Evolutionary conservation across 2,113 vertebrate species (phyloP), one percentile per base, ranked within the genome.

Genomic region (Ctenomys sociabilis): DNA sequence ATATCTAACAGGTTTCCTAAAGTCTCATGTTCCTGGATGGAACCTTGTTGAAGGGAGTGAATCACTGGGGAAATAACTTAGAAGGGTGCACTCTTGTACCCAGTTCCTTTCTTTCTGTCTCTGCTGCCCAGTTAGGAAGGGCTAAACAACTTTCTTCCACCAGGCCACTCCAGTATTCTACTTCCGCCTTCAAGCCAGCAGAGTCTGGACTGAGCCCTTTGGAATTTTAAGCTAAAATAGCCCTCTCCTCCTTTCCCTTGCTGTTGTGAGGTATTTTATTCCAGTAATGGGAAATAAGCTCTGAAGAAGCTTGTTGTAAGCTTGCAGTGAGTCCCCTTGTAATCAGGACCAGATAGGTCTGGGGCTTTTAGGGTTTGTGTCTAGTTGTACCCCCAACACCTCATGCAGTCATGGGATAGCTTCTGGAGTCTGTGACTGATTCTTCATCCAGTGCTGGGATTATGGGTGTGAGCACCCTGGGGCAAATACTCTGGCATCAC

Each of bases 281-380:
- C 22, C 43, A 45, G 26, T 7, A 77, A 77, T 28, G 43, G 72
- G 43, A 45, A 45, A 30, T 28, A 3, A 77, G 24, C 12, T 45
- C 11, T 63, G 5, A 40, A 19, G 66, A 12, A 9, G 32, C n/a
- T 26, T 12, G 9, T 4, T 43, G 0, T 7, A 10, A 4, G 52
- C 13, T 12, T 24, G 37, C 26, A 0, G 1, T 30, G n/a, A 64
- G 43, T 7, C 1, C 16, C 54, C 13, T 40, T 16, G 7, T 19
- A 28, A 52, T 13, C 21, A 85, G 0, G 1, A 13, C 2, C 49
- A 8, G 0, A 1, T 21, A 12, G 4, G 17, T 12, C 17, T 54
- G 61, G 54, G 68, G 54, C 54, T 57, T 16, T 57, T 57, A 57
- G 54, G 16, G 54, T 19, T 5, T 19, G 54, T 17, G 54, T 57